A percentile compares a stretch with the other conserved stretches of the same genome.
Conservation (phyloP, 2,113 vertebrate species). For the Lagenorhynchus albirostris region DNA sequence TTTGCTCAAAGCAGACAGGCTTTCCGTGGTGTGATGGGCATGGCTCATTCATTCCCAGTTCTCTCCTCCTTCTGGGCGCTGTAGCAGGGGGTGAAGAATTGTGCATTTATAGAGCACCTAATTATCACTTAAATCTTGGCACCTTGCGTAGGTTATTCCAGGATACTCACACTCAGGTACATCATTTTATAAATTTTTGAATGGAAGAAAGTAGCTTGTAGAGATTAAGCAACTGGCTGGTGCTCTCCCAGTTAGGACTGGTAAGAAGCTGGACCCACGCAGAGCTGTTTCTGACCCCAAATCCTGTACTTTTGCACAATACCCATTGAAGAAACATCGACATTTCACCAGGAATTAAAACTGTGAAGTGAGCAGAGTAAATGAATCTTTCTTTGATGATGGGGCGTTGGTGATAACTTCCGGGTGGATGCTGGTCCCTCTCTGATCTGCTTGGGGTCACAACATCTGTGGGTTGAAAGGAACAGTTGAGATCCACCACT, state of each 20-base stretch:
- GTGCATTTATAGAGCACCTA: rapidly evolving
- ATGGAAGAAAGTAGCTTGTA: no score
- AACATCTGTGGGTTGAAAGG: background rate
- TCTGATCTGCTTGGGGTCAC: background rate
- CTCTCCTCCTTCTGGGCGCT: background rate
- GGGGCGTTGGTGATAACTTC: rapidly evolving
- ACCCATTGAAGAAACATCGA: rapidly evolving
- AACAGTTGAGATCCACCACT: background rate
- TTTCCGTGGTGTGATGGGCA: rapidly evolving
- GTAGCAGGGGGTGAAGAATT: background rate
- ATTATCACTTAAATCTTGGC: rapidly evolving
- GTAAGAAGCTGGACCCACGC: background rate
- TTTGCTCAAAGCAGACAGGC: no score
- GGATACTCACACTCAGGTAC: background rate
- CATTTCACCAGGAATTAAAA: background rate
- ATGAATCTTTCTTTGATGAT: no score
- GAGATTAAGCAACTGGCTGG: background rate
- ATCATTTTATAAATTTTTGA: background rate
- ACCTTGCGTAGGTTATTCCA: background rate
- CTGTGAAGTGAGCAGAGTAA: background rate
- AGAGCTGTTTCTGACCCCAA: background rate
- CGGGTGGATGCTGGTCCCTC: background rate
- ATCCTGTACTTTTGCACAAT: background rate
- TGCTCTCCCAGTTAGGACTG: no score
- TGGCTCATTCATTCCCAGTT: rapidly evolving